Evolutionary conservation across 2,888 invertebrate genomes (phyloP).

Genomic region (Sarcophaga subvicina): DNA sequence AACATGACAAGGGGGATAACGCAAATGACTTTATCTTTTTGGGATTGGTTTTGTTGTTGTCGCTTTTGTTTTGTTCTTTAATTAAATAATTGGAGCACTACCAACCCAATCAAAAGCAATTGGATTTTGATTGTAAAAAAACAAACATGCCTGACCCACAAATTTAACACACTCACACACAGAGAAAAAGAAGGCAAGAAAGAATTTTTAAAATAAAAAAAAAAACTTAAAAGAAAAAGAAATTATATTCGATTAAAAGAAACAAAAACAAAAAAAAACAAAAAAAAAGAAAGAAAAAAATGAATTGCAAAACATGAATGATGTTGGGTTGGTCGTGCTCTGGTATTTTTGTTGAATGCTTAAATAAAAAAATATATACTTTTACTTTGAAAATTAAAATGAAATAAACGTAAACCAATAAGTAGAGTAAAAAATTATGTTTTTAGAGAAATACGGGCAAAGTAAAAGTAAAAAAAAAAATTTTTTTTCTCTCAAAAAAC

Average conservation of each 20-base stretch:
- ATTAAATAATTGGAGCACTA: constrained; percentile 64
- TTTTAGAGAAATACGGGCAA: too few species aligned
- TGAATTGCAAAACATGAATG: too few species aligned
- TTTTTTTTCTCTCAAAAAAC: too few species aligned
- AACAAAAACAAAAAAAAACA: constrained; percentile 42
- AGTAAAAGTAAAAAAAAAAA: too few species aligned
- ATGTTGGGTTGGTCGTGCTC: not conserved
- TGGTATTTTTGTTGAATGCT: not conserved
- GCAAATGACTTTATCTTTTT: too few species aligned
- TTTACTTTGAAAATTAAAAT: constrained; percentile 11
- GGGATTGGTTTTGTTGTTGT: too few species aligned
- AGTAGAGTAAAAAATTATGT: too few species aligned
- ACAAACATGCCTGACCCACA: constrained; percentile 46
- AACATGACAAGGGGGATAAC: too few species aligned
- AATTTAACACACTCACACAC: not conserved
- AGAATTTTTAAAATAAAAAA: constrained; percentile 23
- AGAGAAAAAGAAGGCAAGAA: not conserved
- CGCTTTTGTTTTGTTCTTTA: not conserved
- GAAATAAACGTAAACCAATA: too few species aligned
- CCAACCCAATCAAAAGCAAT: constrained; percentile 31
- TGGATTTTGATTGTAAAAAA: constrained; percentile 33
- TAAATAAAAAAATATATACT: constrained; percentile 32
- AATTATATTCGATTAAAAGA: constrained; percentile 24
- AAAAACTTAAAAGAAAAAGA: not conserved
- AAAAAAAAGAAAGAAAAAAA: constrained; percentile 27